Percentiles rank a stretch among this genome's conserved stretches.
These are phyloP conservation scores for Lordiphosa mommai DNA, from an alignment of 1,140 invertebrate genomes.

Conservation along the genomic window DNA sequence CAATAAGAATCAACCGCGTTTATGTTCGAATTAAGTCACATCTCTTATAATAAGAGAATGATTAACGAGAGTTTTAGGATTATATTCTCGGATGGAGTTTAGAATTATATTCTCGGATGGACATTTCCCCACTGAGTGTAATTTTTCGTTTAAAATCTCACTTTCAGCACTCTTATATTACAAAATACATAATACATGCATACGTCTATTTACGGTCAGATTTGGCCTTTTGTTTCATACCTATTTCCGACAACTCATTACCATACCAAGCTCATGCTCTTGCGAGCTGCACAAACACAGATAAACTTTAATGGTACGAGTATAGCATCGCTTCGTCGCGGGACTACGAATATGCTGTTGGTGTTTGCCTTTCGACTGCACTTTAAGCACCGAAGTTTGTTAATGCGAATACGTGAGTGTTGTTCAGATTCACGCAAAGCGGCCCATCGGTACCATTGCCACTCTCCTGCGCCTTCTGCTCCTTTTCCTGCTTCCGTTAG, in stretches of 20 bases:
- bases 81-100: too few relatives aligned
- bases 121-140: neutral
- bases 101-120: too few relatives aligned
- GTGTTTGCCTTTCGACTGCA: conserved; percentile 63
- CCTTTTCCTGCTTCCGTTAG: neutral
- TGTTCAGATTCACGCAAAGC: conserved; percentile 36
- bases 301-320: conserved; percentile 47
- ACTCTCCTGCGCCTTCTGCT: neutral
- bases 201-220: conserved; percentile 29
- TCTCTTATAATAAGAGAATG: too few relatives aligned
- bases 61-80: too few relatives aligned
- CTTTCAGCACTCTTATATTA: neutral
- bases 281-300: conserved; percentile 52
- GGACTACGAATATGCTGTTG: conserved; percentile 6
- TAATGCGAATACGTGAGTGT: conserved; percentile 72
- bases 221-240: conserved; percentile 8
- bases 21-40: too few relatives aligned
- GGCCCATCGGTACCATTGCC: conserved; percentile 20
- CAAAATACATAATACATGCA: neutral
- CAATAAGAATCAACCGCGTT: too few relatives aligned
- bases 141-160: neutral
- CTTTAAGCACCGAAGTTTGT: conserved; percentile 70
- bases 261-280: neutral
- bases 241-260: conserved; percentile 28
- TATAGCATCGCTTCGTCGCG: conserved; percentile 2